Base-by-base conservation (phyloP, 2,888 invertebrate genomes). In the Halocaridina rubra region DNA sequence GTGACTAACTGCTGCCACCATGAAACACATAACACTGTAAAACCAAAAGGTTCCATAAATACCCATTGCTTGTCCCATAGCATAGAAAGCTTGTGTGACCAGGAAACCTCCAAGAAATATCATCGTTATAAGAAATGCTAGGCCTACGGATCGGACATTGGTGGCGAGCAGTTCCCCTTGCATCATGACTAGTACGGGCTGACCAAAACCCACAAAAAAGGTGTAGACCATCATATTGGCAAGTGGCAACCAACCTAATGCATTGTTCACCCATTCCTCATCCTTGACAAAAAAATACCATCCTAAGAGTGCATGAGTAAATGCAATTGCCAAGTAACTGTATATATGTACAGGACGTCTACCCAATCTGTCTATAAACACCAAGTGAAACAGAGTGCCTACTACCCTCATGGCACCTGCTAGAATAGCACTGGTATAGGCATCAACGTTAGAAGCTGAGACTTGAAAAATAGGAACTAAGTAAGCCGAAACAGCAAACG, bases 91-190 rank as follows among this genome's bases (percentile, higher is more conserved):
- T 8, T 77, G 39, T 13, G 85, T 30, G 3, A 76, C 69, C 16
- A 39, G 7, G 32, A 85, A 85, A 3, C 33, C 59, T 30, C 85
- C 85, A 19, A 57, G 22, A 30, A 53, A 74, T 39, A 85, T 46
- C 24, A 72, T 29, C 24, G 46, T 33, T 22, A 46, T 53, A n/a
- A 85, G n/a, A 29, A 81, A 24, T 16, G 81, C 39, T 7, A 72
- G 24, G 7, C 78, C 78, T n/a, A 77, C 61, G 4, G 85, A 57
- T 53, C 85, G 76, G 8, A 80, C 72, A 1, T 77, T 27, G 1
- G 85, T 85, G 7, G 85, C 78, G 1, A 85, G 29, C 7, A 85
- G 74, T 32, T 85, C 85, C n/a, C 72, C 77, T n/a, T 71, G 57
- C 16, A 85, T 32, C 16, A 81, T 30, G 7, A 74, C n/a, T 19